Evolutionary conservation across 1,140 invertebrate species (phyloP), one percentile per base, ranked within the genome.

Genomic region (Homarus americanus): DNA sequence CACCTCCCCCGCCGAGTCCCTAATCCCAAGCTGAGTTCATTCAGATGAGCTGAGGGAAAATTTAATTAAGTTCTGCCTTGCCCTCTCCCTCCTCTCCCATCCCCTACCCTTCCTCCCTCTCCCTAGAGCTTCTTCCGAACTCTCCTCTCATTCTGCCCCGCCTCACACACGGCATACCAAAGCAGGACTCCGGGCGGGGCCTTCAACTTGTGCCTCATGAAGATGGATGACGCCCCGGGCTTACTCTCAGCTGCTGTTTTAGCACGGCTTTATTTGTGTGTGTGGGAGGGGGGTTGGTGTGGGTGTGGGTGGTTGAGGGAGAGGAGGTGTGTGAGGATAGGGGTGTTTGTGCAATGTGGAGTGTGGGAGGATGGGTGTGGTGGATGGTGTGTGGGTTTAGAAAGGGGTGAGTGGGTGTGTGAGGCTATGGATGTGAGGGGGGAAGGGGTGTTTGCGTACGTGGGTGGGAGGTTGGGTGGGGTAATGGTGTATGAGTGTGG

Each of bases 51-150:
- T 36, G 32, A 58, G 44, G 9, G n/a, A 66, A 80, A 78, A 87
- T 87, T 87, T 87, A 87, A 87, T 87, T 79, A 87, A 80, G 86
- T 87, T 87, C 32, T 79, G 17, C 63, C 69, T 34, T 58, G 73
- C 53, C 41, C 85, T 36, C 34, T 36, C 53, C 63, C n/a, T 24
- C 44, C 78, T 80, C 36, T 17, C 53, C 58, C 32, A 0, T 17
- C 34, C 53, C 34, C 40, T 10, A 10, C 12, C 82, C 32, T 40
- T 1, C 28, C 38, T 36, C 73, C 20, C 44, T 40, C 36, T 44
- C 28, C 66, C n/a, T 38, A 28, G 53, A 28, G 34, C 36, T 20
- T 34, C 72, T 41, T 44, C 34, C 9, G 53, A 58, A 58, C 15
- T 15, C 53, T 24, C 63, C 24, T 44, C 84, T 36, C 40, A 12